Evolutionary conservation across 2,797 vertebrate species (phyloP).

Genomic region (Acanthopagrus latus): DNA sequence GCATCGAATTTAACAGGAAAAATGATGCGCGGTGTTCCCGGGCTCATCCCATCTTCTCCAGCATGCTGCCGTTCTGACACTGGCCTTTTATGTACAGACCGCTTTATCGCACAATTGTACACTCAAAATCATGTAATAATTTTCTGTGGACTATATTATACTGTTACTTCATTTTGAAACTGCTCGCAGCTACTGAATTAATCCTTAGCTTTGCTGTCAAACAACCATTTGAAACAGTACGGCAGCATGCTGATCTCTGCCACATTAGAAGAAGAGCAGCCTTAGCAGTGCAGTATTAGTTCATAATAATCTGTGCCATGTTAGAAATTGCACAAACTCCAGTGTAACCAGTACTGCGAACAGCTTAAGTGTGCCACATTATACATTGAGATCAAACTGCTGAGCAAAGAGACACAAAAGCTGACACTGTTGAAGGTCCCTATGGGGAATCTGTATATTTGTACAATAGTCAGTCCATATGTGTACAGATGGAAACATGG

Average conservation of each 20-base stretch:
- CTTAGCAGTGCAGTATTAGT: constrained; percentile 51
- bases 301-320: constrained; percentile 51
- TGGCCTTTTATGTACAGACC: constrained; percentile 7
- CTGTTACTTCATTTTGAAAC: constrained; percentile 36
- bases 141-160: constrained; percentile 29
- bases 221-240: constrained; percentile 6
- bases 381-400: constrained; percentile 1
- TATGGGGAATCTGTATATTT: constrained; percentile 70
- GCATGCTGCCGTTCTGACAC: constrained; percentile 27
- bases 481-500: constrained; percentile 52
- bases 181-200: constrained; percentile 39
- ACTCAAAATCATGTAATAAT: constrained; percentile 18
- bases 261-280: constrained; percentile 9
- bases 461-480: constrained; percentile 59
- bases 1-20: neutral
- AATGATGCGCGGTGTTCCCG: neutral
- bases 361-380: constrained; percentile 24
- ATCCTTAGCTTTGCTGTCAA: constrained; percentile 42
- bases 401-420: constrained; percentile 11
- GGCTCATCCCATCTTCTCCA: neutral
- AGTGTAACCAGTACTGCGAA: constrained; percentile 32
- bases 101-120: constrained; percentile 2
- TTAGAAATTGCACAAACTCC: constrained; percentile 25
- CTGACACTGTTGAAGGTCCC: neutral
- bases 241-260: constrained; percentile 36